These are phyloP conservation scores for Ameiurus melas DNA, from an alignment of 2,113 vertebrate genomes.

Conservation along the genomic window DNA sequence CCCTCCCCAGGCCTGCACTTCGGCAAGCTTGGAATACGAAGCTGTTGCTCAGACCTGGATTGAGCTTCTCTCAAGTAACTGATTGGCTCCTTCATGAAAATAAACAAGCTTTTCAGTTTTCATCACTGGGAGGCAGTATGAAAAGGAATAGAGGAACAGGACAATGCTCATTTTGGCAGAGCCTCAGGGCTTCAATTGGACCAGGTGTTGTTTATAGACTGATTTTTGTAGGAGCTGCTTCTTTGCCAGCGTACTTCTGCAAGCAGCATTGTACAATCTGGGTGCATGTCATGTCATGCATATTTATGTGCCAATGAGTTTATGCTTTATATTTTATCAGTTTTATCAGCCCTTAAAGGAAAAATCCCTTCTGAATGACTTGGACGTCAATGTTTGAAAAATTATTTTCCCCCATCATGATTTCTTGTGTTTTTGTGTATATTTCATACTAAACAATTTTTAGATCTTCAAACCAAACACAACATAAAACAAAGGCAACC, in stretches of 20 bases:
- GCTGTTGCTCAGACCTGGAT: background rate
- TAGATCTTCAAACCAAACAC: too few species aligned
- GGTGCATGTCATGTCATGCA: background rate
- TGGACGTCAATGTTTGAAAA: background rate
- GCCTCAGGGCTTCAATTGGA: conserved; percentile 31
- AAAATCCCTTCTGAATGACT: background rate
- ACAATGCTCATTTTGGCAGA: conserved; percentile 29
- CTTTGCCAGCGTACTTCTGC: conserved; percentile 3
- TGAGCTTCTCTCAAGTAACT: background rate
- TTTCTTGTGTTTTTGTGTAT: too few species aligned
- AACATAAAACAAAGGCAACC: too few species aligned
- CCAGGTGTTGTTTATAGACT: conserved; percentile 48
- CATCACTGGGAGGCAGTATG: conserved; percentile 3
- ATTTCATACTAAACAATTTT: too few species aligned
- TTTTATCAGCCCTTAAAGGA: background rate
- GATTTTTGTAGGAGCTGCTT: conserved; percentile 13
- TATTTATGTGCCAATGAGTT: conserved; percentile 38
- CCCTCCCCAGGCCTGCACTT: background rate
- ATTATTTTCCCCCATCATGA: too few species aligned
- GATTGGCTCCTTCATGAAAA: conserved; percentile 7
- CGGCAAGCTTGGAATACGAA: background rate
- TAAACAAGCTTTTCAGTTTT: conserved; percentile 28
- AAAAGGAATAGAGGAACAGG: conserved; percentile 5
- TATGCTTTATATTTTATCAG: background rate
- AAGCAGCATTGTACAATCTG: conserved; percentile 12